phyloP scores from a whole-genome alignment of 2,888 invertebrate species.

The Stegophylla sp. region DNA sequence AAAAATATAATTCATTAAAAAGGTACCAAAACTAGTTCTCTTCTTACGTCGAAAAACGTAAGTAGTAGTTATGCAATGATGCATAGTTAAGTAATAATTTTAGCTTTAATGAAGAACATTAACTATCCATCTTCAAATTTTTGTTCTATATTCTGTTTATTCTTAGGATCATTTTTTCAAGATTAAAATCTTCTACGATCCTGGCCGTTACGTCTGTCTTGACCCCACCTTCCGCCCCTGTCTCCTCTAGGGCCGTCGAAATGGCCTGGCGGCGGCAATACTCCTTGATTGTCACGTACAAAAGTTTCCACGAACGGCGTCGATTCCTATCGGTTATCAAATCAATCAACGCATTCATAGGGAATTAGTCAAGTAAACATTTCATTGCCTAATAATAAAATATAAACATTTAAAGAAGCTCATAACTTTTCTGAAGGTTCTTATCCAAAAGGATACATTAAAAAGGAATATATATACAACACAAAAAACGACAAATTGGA shows the following conservation, averaged over 20 bases:
- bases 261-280: conserved; percentile 58
- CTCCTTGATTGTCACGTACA: conserved; percentile 63
- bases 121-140: conserved; percentile 34
- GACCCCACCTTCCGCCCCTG: conserved; percentile 59
- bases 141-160: conserved; percentile 48
- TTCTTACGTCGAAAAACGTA: neutral
- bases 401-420: conserved; percentile 41
- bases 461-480: neutral
- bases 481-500: neutral
- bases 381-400: conserved; percentile 53
- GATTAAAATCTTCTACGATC: conserved; percentile 59
- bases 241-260: conserved; percentile 58
- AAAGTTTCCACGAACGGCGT: conserved; percentile 66
- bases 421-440: neutral
- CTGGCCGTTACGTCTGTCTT: conserved; percentile 58
- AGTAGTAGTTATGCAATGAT: conserved; percentile 8
- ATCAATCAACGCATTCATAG: conserved; percentile 56
- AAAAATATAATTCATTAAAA: conserved; percentile 14
- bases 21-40: conserved; percentile 28
- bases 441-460: neutral
- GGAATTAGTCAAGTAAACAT: conserved; percentile 52
- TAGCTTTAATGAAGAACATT: conserved; percentile 8
- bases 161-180: conserved; percentile 33
- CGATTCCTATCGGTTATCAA: conserved; percentile 64
- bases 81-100: conserved; percentile 1